Evolutionary conservation across 2,113 vertebrate species (phyloP), one percentile per base, ranked within the genome.

Genomic region (Echinops telfairi): DNA sequence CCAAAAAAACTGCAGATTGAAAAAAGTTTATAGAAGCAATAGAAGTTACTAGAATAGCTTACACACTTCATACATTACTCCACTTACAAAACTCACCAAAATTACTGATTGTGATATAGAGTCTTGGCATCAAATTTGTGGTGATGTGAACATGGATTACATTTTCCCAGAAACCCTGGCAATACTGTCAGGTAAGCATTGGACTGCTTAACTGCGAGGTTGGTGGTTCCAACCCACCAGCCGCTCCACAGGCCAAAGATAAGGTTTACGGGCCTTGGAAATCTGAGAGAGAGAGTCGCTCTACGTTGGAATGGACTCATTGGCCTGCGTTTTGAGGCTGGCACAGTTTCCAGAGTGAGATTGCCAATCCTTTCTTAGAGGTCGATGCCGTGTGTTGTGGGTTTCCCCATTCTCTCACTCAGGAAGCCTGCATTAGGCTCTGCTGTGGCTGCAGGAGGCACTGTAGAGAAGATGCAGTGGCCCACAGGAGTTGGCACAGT

Each of bases 11-110:
- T 47, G 23, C 38, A 73, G 53, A 29, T 60, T 57, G 27, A 77
- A 33, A 53, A 14, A 83, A 75, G 19, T 58, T 83, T 1, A 47
- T 40, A 2, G 73, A 22, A 60, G 10, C 38, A 85, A 57, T 78
- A 70, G 76, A 79, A 83, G 10, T 47, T 88, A 17, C 9, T 71
- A 88, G 40, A 75, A 90, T 70, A 14, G 82, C 53, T 92, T 89
- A 14, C n/a, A 77, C 12, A 82, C 85, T 84, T 73, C 83, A 66
- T 70, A 15, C 11, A 10, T 86, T 40, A 64, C 66, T 81, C 11
- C 20, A 95, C 58, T 88, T 83, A 57, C n/a, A 66, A 86, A 85
- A 84, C 71, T 64, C 33, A 60, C 11, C 22, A 94, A 70, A 84
- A 80, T 53, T 36, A 38, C n/a, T 27, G 38, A 57, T 62, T 58